phyloP scores from a whole-genome alignment of 2,888 invertebrate genomes.

The Thera britannica region DNA sequence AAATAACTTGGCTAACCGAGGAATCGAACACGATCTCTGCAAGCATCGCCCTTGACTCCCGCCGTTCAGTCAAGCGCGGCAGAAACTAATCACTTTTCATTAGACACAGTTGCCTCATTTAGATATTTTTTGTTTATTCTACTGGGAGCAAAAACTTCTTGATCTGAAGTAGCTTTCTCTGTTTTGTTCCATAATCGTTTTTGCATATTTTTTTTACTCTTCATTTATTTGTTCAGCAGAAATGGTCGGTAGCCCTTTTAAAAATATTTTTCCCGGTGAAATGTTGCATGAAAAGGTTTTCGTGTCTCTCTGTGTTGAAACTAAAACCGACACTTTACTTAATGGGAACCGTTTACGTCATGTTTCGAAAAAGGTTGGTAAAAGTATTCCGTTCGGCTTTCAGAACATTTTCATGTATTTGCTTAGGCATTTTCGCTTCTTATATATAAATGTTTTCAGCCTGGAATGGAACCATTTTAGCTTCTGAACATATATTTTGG shows the following conservation, averaged over 20 bases:
- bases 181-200: conserved; percentile 17
- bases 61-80: conserved; percentile 60
- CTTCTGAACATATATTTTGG: too few species aligned
- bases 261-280: background rate
- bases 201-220: background rate
- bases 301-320: background rate
- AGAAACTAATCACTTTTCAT: conserved; percentile 64
- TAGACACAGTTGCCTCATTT: conserved; percentile 56
- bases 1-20: conserved; percentile 34
- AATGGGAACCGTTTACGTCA: background rate
- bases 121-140: conserved; percentile 32
- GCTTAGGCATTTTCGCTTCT: background rate
- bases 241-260: background rate
- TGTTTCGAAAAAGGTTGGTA: background rate
- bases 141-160: conserved; percentile 23
- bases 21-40: conserved; percentile 31
- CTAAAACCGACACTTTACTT: background rate
- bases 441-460: too few species aligned
- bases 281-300: background rate
- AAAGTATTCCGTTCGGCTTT: background rate
- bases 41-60: conserved; percentile 59
- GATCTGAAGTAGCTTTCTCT: conserved; percentile 21
- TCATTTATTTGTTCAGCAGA: background rate
- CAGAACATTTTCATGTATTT: background rate
- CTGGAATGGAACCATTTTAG: too few species aligned